A percentile compares a stretch with the other conserved stretches of the same genome.
These are phyloP conservation scores for Melinaea marsaeus DNA, from an alignment of 2,888 invertebrate species.

Conservation along the genomic window DNA sequence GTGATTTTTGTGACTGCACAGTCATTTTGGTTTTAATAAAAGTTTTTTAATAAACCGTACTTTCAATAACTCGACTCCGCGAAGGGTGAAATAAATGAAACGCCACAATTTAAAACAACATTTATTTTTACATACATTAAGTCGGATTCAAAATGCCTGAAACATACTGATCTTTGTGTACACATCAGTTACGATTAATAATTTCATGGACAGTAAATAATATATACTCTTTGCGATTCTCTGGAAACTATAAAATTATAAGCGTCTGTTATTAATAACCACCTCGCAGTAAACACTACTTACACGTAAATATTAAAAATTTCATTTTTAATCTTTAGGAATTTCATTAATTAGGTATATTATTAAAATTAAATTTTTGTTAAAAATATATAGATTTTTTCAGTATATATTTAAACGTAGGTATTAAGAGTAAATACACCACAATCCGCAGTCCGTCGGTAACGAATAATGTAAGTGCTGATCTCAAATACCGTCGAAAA, in stretches of 20 bases:
- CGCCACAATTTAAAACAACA: slow-evolving; percentile 75
- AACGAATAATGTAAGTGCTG: slow-evolving; percentile 42
- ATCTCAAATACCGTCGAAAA: slow-evolving; percentile 45
- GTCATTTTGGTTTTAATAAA: slow-evolving; percentile 48
- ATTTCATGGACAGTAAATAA: slow-evolving; percentile 74
- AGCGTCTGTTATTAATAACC: slow-evolving; percentile 60
- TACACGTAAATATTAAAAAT: slow-evolving; percentile 74
- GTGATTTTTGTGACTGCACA: slow-evolving; percentile 39
- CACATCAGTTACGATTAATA: slow-evolving; percentile 73
- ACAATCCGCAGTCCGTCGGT: slow-evolving; percentile 51
- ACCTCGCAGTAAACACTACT: slow-evolving; percentile 67
- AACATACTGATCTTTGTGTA: slow-evolving; percentile 76
- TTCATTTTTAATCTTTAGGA: slow-evolving; percentile 72
- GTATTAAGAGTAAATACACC: slow-evolving; percentile 60
- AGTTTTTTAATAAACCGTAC: slow-evolving; percentile 38
- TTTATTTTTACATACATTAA: slow-evolving; percentile 79
- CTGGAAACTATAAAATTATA: slow-evolving; percentile 61
- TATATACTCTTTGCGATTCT: slow-evolving; percentile 61
- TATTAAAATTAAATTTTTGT: slow-evolving; percentile 66
- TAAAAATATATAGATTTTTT: slow-evolving; percentile 71
- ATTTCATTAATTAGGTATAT: slow-evolving; percentile 73
- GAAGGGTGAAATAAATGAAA: slow-evolving; percentile 50
- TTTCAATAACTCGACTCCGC: slow-evolving; percentile 28
- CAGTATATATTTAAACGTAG: slow-evolving; percentile 68
- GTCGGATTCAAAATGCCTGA: slow-evolving; percentile 78